These are phyloP conservation scores for Drosophila ezoana DNA, from an alignment of 2,888 invertebrate species.

Conservation along the genomic window DNA sequence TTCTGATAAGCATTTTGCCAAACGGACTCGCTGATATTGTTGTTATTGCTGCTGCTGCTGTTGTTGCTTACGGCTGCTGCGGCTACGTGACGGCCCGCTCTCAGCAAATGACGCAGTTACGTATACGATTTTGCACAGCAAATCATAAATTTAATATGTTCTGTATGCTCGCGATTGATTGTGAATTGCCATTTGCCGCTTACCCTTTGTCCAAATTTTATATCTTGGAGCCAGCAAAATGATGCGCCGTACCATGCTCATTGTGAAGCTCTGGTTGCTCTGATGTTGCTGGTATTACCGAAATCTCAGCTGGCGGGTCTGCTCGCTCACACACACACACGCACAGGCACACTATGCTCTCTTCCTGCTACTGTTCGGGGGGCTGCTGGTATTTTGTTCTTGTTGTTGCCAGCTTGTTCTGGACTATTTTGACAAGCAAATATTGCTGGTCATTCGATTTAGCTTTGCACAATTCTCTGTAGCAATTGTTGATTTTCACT, in stretches of 20 bases:
- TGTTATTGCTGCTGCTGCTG: slow-evolving; percentile 12
- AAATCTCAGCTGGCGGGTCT: slow-evolving; percentile 63
- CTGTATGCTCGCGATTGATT: slow-evolving; percentile 1
- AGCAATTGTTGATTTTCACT: slow-evolving; percentile 2
- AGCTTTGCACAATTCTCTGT: slow-evolving; percentile 22
- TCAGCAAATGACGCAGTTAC: slow-evolving; percentile 75
- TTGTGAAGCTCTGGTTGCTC: slow-evolving; percentile 42
- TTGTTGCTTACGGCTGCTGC: slow-evolving; percentile 15
- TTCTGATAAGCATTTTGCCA: slow-evolving; percentile 55
- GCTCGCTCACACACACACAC: slow-evolving; percentile 25
- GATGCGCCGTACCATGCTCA: slow-evolving; percentile 82
- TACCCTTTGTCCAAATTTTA: slow-evolving; percentile 81
- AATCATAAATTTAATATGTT: slow-evolving; percentile 22
- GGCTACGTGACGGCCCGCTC: slow-evolving; percentile 47
- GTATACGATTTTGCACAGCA: slow-evolving; percentile 70
- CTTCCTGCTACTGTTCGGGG: slow-evolving; percentile 28
- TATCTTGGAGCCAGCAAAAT: slow-evolving; percentile 80
- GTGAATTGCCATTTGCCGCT: slow-evolving; percentile 43
- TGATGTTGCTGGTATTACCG: slow-evolving; percentile 41
- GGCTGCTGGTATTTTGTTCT: slow-evolving; percentile 18
- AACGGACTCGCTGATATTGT: slow-evolving; percentile 5
- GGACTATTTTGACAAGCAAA: slow-evolving; percentile 41
- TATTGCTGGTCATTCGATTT: slow-evolving; percentile 49
- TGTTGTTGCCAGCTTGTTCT: slow-evolving; percentile 46
- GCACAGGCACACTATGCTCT: slow-evolving; percentile 18